These are phyloP conservation scores for Dasyurus viverrinus DNA, from an alignment of 2,113 vertebrate species.

Conservation along the genomic window DNA sequence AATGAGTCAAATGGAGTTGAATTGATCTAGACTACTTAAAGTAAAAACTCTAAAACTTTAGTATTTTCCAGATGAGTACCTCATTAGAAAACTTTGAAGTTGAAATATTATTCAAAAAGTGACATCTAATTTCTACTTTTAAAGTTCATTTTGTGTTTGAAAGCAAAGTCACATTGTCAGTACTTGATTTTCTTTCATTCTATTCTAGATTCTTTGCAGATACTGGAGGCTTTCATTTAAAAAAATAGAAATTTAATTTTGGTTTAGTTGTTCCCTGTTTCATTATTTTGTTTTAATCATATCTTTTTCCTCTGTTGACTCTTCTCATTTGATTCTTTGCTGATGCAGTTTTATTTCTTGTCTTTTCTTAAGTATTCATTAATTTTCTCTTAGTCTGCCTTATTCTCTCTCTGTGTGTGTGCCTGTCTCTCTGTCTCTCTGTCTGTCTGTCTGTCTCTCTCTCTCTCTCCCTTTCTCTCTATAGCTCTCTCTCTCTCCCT, in stretches of 20 bases:
- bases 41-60: neutral
- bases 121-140: neutral
- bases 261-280: neutral
- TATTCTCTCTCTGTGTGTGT: neutral
- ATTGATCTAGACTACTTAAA: neutral
- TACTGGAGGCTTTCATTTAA: neutral
- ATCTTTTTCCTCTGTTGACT: neutral
- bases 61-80: too few relatives aligned
- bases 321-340: slow-evolving; percentile 35
- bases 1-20: neutral
- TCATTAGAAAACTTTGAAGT: neutral
- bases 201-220: neutral
- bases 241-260: neutral
- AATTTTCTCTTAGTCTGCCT: slow-evolving; percentile 44
- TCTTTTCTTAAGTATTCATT: slow-evolving; percentile 41
- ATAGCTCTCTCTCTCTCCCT: too few relatives aligned
- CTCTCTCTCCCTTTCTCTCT: neutral
- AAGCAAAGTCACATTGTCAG: neutral
- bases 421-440: too few relatives aligned
- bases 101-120: neutral
- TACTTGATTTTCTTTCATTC: neutral
- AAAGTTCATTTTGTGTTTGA: neutral
- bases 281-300: slow-evolving; percentile 37
- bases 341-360: slow-evolving; percentile 39
- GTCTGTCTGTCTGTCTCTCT: too few relatives aligned